Percentiles rank a stretch among this genome's conserved stretches.
Conservation (phyloP, 92 coral and sea anemone species). For the Meandrina meandrites region DNA sequence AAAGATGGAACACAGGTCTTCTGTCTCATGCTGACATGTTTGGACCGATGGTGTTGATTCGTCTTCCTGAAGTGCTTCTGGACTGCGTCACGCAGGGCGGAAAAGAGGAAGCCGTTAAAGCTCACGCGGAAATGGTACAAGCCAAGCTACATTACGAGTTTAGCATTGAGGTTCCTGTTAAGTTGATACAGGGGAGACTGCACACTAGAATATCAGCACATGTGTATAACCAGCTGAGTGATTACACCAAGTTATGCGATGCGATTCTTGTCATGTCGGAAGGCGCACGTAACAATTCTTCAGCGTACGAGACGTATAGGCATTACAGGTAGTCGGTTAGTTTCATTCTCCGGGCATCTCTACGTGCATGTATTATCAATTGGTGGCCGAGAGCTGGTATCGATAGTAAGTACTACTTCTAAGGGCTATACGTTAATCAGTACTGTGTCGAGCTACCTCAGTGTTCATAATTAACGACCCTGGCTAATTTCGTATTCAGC, state of each 20-base stretch:
- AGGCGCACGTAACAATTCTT: constrained; percentile 22
- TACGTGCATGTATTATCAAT: neutral
- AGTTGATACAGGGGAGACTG: constrained; percentile 54
- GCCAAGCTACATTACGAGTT: constrained; percentile 56
- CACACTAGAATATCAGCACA: constrained; percentile 67
- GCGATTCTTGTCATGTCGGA: constrained; percentile 40
- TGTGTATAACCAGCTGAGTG: constrained; percentile 56
- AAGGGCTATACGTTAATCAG: neutral
- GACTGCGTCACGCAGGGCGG: constrained; percentile 27
- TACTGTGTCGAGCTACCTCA: too few relatives aligned
- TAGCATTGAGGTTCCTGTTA: constrained; percentile 66
- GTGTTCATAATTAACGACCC: too few relatives aligned
- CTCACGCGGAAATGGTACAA: constrained; percentile 62
- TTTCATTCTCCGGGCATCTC: neutral
- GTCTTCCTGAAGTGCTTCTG: constrained; percentile 60
- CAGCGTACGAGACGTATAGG: constrained; percentile 26
- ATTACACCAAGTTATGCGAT: constrained; percentile 48
- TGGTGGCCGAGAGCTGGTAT: neutral
- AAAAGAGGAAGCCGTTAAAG: constrained; percentile 23
- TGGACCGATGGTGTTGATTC: constrained; percentile 71
- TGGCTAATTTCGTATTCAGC: too few relatives aligned
- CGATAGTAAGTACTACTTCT: neutral
- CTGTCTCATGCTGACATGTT: constrained; percentile 60
- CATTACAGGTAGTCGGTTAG: constrained; percentile 22
- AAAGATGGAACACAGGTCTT: constrained; percentile 56